phyloP scores from a whole-genome alignment of 37 sponge, comb jelly and placozoan species.

The Beroe forskalii region DNA sequence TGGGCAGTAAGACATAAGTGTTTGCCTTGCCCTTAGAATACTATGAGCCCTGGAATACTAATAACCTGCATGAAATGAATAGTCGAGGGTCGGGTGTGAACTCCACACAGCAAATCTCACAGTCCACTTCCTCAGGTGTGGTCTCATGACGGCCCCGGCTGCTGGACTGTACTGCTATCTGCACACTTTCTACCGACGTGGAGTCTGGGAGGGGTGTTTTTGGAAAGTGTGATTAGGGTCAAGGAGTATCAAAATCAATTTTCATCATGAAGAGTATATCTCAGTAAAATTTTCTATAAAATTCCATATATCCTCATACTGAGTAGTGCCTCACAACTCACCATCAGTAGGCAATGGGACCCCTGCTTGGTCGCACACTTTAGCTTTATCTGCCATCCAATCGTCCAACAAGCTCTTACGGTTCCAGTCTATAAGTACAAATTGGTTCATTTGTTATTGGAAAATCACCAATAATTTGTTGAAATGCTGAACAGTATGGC shows the following conservation, averaged over 20 bases:
- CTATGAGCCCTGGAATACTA: too few species aligned
- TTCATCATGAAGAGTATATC: too few species aligned
- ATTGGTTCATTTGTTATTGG: too few species aligned
- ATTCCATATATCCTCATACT: too few species aligned
- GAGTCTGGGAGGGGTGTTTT: neutral
- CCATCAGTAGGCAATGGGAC: conserved; percentile 70
- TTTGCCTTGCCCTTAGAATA: too few species aligned
- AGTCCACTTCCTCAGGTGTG: neutral
- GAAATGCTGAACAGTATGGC: too few species aligned
- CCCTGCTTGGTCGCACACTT: conserved; percentile 78
- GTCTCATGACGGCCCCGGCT: neutral
- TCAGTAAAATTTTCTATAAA: too few species aligned
- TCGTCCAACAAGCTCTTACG: conserved; percentile 75
- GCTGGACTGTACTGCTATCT: neutral
- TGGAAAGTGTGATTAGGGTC: too few species aligned
- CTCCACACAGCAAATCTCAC: conserved; percentile 20
- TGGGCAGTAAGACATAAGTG: too few species aligned
- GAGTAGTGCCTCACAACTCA: too few species aligned
- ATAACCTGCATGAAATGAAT: conserved; percentile 32
- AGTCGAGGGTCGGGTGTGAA: conserved; percentile 19
- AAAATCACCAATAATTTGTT: too few species aligned
- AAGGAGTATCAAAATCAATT: too few species aligned
- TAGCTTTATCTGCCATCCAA: conserved; percentile 75
- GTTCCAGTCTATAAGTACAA: conserved; percentile 82
- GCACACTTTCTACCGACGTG: conserved; percentile 34